phyloP scores from a whole-genome alignment of 2,888 invertebrate genomes.

The Acanthoscelides obtectus region DNA sequence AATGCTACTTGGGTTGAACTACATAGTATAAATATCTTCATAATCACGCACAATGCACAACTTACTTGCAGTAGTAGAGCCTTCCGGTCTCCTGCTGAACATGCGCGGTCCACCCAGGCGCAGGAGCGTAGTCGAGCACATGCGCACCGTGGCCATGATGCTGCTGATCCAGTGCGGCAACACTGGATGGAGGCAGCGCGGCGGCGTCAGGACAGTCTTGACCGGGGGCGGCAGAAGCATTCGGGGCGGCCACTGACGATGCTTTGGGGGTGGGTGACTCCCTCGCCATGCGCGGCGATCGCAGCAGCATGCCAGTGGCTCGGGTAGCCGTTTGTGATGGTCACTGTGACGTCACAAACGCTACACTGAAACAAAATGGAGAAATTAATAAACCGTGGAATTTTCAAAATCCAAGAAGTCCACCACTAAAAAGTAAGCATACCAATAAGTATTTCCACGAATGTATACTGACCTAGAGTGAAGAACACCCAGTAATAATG shows the following conservation, averaged over 20 bases:
- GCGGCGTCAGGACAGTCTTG: neutral
- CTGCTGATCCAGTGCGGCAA: neutral
- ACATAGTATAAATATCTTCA: no score
- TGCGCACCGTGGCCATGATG: conserved; percentile 30
- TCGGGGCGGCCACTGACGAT: neutral
- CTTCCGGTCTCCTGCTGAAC: conserved; percentile 68
- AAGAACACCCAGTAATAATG: no score
- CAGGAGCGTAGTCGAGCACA: conserved; percentile 50
- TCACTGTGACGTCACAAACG: neutral
- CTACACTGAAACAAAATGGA: neutral
- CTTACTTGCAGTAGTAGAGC: conserved; percentile 82
- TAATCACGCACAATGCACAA: no score
- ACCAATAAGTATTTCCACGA: no score
- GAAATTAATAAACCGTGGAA: no score
- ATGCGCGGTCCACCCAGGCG: conserved; percentile 72
- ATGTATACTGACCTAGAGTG: no score
- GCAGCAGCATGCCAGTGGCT: neutral
- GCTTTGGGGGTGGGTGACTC: neutral
- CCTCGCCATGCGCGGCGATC: neutral
- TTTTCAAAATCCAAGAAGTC: no score
- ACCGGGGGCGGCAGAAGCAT: neutral
- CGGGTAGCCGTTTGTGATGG: neutral
- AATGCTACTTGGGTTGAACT: no score
- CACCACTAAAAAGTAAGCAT: no score
- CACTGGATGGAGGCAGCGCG: neutral